Conservation (phyloP, 1,140 invertebrate genomes). For the Pararge aegeria region DNA sequence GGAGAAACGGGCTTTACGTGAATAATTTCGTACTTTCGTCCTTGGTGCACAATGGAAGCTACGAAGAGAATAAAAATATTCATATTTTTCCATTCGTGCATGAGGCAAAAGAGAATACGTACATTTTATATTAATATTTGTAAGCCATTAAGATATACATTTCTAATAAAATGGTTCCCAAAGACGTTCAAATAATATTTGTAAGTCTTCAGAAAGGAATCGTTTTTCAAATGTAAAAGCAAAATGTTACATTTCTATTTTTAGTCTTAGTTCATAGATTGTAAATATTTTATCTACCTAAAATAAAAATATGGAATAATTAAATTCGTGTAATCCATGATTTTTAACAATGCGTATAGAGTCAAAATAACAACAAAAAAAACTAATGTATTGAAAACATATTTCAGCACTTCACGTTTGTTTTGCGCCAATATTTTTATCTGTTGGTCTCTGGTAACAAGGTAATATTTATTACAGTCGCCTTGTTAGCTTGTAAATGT, state of each 20-base stretch:
- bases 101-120: constrained; percentile 26
- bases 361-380: too few species aligned
- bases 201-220: too few species aligned
- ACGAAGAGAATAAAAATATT: constrained; percentile 33
- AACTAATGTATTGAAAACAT: too few species aligned
- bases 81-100: constrained; percentile 31
- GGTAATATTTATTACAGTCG: constrained; percentile 51
- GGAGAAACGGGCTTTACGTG: constrained; percentile 48
- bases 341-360: too few species aligned
- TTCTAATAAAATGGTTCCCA: too few species aligned
- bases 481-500: constrained; percentile 61
- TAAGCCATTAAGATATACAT: constrained; percentile 2
- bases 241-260: too few species aligned
- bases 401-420: background rate
- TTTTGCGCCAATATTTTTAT: constrained; percentile 31
- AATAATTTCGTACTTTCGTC: constrained; percentile 53
- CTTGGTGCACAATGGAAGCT: constrained; percentile 36
- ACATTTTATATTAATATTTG: constrained; percentile 19
- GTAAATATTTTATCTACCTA: too few species aligned
- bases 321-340: too few species aligned
- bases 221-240: too few species aligned
- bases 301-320: too few species aligned
- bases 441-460: constrained; percentile 31
- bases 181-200: too few species aligned
- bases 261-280: too few species aligned